Base-by-base conservation (phyloP, 1,140 invertebrate species). In the Drosophila leontia region DNA sequence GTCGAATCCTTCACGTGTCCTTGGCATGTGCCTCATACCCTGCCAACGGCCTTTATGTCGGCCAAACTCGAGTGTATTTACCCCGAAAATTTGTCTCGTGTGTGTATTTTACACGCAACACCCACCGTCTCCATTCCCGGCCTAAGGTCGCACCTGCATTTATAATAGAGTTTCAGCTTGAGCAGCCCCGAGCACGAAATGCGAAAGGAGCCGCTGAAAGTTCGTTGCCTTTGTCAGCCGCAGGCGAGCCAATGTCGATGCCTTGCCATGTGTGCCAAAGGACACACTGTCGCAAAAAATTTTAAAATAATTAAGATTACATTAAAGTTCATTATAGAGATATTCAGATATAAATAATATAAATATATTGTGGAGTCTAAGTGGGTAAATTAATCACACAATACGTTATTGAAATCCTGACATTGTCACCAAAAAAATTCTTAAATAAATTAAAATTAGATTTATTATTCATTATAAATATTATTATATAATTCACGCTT, bases 1-100 rank as follows among this genome's bases (percentile, higher is more conserved):
- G 48, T 65, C 76, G 80, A 88, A 90, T 88, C 80, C 85, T 87
- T 84, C 78, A 81, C 80, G 78, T 80, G 84, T 88, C 84, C 85
- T 88, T 88, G 85, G 80, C 85, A 88, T 61, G 67, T 51, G 80
- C 74, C 53, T n/a, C 60, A 75, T 42, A 75, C 51, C 63, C 65
- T 34, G 79, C 62, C 58, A 83, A 82, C 82, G 71, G 63, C 71
- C 75, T 87, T 80, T 80, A 63, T 63, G 67, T 59, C 64, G 70
- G 50, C 57, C 60, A 80, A 62, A 29, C 67, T 39, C 39, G 42
- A 75, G 58, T 75, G 51, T 83, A 75, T 78, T 87, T 84, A 80
- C 80, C 77, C 79, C 82, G 58, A 75, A 90, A 88, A 72, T 88
- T 78, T 84, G 80, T 90, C 84, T 88, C 80, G 65, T 75, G 74